Evolutionary conservation across 1,140 invertebrate genomes (phyloP).

Genomic region (Ooceraea biroi): DNA sequence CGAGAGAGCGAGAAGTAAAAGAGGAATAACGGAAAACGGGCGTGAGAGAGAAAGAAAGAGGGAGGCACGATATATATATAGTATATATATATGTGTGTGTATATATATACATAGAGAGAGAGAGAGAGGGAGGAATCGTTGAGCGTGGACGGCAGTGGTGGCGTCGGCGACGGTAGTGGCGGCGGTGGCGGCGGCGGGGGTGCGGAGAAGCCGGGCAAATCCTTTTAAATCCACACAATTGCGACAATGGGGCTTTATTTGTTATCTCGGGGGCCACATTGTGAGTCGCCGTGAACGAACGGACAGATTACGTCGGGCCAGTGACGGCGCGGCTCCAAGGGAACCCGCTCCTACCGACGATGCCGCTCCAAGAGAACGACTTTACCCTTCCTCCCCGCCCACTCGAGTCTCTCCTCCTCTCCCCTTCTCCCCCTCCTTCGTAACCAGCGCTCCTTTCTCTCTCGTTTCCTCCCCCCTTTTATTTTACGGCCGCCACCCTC

Average conservation of each 20-base stretch:
- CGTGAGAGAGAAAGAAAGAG: conserved; percentile 24
- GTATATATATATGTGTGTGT: no score
- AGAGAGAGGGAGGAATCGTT: conserved; percentile 54
- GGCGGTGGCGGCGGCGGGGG: conserved; percentile 39
- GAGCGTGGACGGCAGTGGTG: conserved; percentile 68
- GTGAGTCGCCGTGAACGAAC: conserved; percentile 86
- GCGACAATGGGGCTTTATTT: conserved; percentile 87
- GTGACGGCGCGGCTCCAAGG: conserved; percentile 82
- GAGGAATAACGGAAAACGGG: conserved; percentile 25
- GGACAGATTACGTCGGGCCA: conserved; percentile 86
- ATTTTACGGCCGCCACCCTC: conserved; percentile 61
- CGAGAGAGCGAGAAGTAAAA: background rate
- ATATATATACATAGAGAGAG: conserved; percentile 11
- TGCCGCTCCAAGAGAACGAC: conserved; percentile 65
- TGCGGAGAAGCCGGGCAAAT: conserved; percentile 81
- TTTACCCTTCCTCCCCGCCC: conserved; percentile 48
- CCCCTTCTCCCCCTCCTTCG: no score
- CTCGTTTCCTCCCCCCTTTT: conserved; percentile 59
- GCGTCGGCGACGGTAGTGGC: conserved; percentile 21
- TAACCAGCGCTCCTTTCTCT: no score
- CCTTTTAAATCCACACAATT: conserved; percentile 87
- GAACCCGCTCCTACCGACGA: conserved; percentile 75
- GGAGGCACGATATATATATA: background rate
- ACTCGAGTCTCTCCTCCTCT: background rate
- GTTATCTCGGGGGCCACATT: conserved; percentile 87